A percentile compares a stretch with the other conserved stretches of the same genome.
phyloP scores from a whole-genome alignment of 2,888 invertebrate species.

The Hecatera dysodea region DNA sequence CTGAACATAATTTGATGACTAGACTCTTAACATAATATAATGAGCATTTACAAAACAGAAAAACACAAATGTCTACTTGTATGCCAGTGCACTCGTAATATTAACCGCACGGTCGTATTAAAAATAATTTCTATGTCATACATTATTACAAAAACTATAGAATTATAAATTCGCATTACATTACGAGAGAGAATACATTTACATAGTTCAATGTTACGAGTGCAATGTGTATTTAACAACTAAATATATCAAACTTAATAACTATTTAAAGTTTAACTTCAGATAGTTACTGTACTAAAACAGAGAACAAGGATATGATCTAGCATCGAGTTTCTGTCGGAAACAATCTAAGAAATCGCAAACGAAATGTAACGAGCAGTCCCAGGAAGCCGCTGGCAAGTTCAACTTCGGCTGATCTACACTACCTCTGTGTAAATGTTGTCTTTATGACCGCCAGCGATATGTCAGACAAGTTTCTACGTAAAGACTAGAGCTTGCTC shows the following conservation, averaged over 20 bases:
- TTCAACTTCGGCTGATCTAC: conserved; percentile 15
- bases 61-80: conserved; percentile 75
- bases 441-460: conserved; percentile 46
- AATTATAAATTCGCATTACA: conserved; percentile 62
- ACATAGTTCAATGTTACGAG: conserved; percentile 77
- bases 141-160: conserved; percentile 57
- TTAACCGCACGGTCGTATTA: conserved; percentile 54
- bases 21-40: conserved; percentile 89
- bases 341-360: conserved; percentile 62
- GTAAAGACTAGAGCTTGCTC: conserved; percentile 26
- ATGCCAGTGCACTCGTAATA: conserved; percentile 72
- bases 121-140: conserved; percentile 61
- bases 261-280: conserved; percentile 83
- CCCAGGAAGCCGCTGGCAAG: conserved; percentile 47
- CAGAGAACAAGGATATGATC: conserved; percentile 68
- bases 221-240: conserved; percentile 75
- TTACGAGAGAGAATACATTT: conserved; percentile 63
- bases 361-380: conserved; percentile 46
- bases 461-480: conserved; percentile 31
- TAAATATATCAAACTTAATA: conserved; percentile 80
- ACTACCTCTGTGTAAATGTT: conserved; percentile 9
- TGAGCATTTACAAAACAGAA: conserved; percentile 89
- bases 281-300: conserved; percentile 71
- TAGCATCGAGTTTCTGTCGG: conserved; percentile 69
- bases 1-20: conserved; percentile 89